A percentile compares a stretch with the other conserved stretches of the same genome.
These are phyloP conservation scores for Entomobrya proxima DNA, from an alignment of 2,888 invertebrate species.

Conservation along the genomic window DNA sequence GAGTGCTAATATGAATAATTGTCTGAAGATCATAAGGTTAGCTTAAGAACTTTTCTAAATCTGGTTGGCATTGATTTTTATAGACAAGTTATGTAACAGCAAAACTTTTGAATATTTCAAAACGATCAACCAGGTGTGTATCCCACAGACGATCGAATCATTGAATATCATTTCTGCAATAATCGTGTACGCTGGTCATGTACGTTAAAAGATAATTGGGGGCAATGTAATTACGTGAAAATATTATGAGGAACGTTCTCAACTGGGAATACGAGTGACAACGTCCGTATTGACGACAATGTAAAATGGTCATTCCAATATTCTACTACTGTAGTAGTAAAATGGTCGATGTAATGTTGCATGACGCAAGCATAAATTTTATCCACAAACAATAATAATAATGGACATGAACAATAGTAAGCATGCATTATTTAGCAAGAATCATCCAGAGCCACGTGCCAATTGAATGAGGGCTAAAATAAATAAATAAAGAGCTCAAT, in stretches of 20 bases:
- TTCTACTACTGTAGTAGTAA: background rate
- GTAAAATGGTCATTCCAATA: background rate
- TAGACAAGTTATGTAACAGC: no score
- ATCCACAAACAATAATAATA: slow-evolving; percentile 56
- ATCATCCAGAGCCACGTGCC: slow-evolving; percentile 66
- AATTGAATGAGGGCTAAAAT: slow-evolving; percentile 57
- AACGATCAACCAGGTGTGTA: background rate
- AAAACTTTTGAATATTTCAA: no score
- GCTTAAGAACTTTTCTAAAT: no score
- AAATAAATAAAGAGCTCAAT: slow-evolving; percentile 67
- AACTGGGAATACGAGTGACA: background rate
- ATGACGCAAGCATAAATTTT: slow-evolving; percentile 62
- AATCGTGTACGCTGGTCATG: background rate
- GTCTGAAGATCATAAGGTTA: no score
- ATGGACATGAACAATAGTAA: slow-evolving; percentile 55
- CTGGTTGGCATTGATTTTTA: no score
- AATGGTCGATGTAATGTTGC: slow-evolving; percentile 25
- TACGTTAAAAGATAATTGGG: background rate
- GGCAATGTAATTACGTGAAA: background rate
- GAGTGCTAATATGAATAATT: no score
- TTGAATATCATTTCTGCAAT: background rate
- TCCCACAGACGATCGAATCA: no score
- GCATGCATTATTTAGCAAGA: slow-evolving; percentile 61
- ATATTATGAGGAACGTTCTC: background rate
- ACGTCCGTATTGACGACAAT: background rate